Evolutionary conservation across 2,888 invertebrate species (phyloP), one percentile per base, ranked within the genome.

Genomic region (Ectemnius lituratus): DNA sequence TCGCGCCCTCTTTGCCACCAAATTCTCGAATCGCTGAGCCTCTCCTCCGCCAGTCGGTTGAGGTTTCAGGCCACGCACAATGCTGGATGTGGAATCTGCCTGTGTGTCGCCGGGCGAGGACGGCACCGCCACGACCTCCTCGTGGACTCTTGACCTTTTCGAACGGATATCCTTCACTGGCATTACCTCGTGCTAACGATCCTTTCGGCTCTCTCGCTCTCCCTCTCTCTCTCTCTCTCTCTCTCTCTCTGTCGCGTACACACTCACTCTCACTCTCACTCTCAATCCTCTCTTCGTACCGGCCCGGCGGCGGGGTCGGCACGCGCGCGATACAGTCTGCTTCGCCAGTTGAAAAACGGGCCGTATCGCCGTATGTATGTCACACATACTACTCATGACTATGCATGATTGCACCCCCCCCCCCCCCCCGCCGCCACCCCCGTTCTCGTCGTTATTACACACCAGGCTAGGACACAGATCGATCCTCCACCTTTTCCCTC

Each of bases 71-170:
- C 37, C 8, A 37, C 37, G 37, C 37, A 37, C 37, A 37, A 37
- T 37, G 37, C 1, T 37, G 6, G 37, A 37, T 37, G 37, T 37
- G 37, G 37, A 37, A 37, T 37, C 37, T 37, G 37, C 37, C 37
- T 37, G 37, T 37, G 37, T 37, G 37, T 8, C 37, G 37, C 37
- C 37, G 37, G 37, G 64, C 64, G 75, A 47, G 61, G 49, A 64
- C 18, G 46, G 47, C 62, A 52, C 11, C 18, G 52, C 52, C 52
- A 52, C 52, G 16, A n/a, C 57, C 62, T 14, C 57, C 66, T 62
- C 62, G 52, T 65, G 75, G 80, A 83, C 88, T 89, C 88, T 89
- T 88, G 89, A 90, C 90, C 89, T 88, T 89, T 88, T 85, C 84
- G 78, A 79, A 82, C 80, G 82, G 84, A 84, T 86, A 88, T 88